Percentiles rank a stretch among this genome's conserved stretches.
These are phyloP conservation scores for Mus minutoides DNA, from an alignment of 2,797 vertebrate genomes.

Conservation along the genomic window DNA sequence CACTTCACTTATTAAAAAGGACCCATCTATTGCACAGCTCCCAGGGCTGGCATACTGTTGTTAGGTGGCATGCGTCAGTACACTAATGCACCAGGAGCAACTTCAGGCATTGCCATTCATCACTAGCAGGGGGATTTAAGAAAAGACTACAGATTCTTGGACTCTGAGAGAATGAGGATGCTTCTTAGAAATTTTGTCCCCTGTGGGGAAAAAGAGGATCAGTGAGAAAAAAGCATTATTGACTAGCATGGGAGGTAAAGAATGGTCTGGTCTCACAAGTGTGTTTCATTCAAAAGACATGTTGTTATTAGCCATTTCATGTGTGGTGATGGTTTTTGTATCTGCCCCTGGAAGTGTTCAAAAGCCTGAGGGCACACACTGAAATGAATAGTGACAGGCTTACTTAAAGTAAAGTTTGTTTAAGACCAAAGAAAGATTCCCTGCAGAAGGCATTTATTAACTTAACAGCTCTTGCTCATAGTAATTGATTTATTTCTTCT, in stretches of 20 bases:
- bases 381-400: constrained; percentile 70
- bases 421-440: constrained; percentile 56
- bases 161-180: constrained; percentile 74
- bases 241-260: constrained; percentile 74
- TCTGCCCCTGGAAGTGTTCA: constrained; percentile 62
- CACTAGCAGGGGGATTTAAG: constrained; percentile 72
- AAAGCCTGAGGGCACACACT: constrained; percentile 63
- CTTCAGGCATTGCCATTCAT: constrained; percentile 77
- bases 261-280: constrained; percentile 74
- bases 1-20: constrained; percentile 55
- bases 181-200: constrained; percentile 77
- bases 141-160: constrained; percentile 65
- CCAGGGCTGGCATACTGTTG: background rate
- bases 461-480: constrained; percentile 12
- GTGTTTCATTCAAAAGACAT: constrained; percentile 74
- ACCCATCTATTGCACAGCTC: background rate
- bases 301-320: constrained; percentile 76
- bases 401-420: constrained; percentile 56
- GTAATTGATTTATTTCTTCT: constrained; percentile 46
- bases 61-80: constrained; percentile 46
- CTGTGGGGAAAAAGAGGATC: constrained; percentile 74
- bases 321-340: constrained; percentile 68
- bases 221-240: constrained; percentile 75
- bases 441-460: constrained; percentile 39
- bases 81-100: background rate